Evolutionary conservation across 2,113 vertebrate genomes (phyloP), one percentile per base, ranked within the genome.

Genomic region (Tragelaphus imberbis): DNA sequence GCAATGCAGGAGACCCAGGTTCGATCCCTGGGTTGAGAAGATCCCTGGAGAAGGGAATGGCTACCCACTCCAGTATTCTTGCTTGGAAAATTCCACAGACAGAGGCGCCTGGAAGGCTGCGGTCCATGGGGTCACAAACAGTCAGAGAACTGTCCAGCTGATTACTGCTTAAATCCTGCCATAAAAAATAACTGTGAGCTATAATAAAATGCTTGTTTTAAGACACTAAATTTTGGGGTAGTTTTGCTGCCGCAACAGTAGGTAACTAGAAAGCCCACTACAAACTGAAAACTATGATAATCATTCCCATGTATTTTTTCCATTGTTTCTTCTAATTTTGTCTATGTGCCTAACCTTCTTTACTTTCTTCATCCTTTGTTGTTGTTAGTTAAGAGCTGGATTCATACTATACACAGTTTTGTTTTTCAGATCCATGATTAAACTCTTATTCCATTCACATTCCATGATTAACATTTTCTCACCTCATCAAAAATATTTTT

Each of bases 401-500:
- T 68, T 88, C 56, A 91, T 53, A 79, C 6, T 55, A 95, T 17
- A 44, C 2, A 13, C 10, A 88, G 28, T 91, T 96, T 91, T 84
- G 10, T 47, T 82, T 88, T 65, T 75, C 55, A 91, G 25, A 91
- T 68, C 12, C 28, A 44, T 28, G 36, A 47, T 44, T 81, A 88
- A 84, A 84, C 21, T 53, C 13, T 53, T 71, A n/a, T 84, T 17
- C 33, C 17, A 68, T 36, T 84, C 77, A 68, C 3, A 51, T 25
- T 58, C 59, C 23, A 65, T 25, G 30, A 85, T 56, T 77, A 79
- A 84, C 9, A 84, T 68, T 90, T 68, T 19, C 16, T 19, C 65
- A 93, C 63, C 40, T 77, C 40, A 79, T 91, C 77, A 84, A 93
- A 94, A 97, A 90, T 49, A 77, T n/a, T 95, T 14, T 71, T 90